Percentiles rank a stretch among this genome's conserved stretches.
Evolutionary conservation across 2,113 vertebrate species (phyloP).

Genomic region (Cyprinodon tularosa): DNA sequence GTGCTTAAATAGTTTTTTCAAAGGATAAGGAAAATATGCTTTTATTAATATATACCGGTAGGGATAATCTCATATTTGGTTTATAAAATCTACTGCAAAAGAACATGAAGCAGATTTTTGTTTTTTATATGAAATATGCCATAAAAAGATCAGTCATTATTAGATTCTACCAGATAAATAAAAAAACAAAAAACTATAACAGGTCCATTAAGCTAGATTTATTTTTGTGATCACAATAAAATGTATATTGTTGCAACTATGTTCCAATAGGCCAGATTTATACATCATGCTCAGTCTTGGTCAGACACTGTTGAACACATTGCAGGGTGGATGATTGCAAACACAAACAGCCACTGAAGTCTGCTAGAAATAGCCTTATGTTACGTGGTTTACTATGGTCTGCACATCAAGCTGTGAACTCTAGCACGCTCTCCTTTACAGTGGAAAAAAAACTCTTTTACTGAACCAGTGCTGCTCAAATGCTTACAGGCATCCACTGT

Average conservation of each 20-base stretch:
- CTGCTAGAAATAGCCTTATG: not conserved
- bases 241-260: no score
- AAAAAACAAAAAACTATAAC: no score
- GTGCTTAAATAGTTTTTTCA: no score
- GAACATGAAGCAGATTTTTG: no score
- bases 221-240: no score
- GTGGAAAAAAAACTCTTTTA: not conserved
- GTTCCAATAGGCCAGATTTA: no score
- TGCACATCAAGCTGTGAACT: not conserved
- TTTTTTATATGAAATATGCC: no score
- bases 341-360: not conserved
- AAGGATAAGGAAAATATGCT: no score
- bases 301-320: not conserved
- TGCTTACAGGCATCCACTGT: accelerated
- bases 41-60: not conserved
- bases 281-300: not conserved
- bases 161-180: no score
- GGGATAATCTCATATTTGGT: not conserved
- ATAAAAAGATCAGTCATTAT: no score
- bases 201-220: no score
- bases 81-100: no score
- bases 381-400: not conserved
- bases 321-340: not conserved
- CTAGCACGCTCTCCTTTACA: not conserved
- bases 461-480: not conserved